Percentiles rank a stretch among this genome's conserved stretches.
These are phyloP conservation scores for Notamacropus eugenii DNA, from an alignment of 2,797 vertebrate genomes.

Conservation along the genomic window DNA sequence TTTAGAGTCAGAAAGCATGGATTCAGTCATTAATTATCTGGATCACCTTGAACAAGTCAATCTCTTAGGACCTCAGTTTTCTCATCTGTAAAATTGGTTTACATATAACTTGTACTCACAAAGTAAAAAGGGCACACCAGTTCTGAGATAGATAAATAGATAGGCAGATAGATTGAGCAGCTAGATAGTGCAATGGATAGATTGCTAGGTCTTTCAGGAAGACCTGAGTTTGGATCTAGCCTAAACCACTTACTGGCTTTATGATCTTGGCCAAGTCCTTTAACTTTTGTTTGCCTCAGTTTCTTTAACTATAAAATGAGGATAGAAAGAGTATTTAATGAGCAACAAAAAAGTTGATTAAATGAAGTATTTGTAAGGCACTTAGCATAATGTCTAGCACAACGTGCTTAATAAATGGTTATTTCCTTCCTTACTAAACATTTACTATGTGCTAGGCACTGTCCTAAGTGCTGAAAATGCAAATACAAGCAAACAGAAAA, in stretches of 20 bases:
- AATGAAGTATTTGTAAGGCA: background rate
- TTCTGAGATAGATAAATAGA: background rate
- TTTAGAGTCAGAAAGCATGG: background rate
- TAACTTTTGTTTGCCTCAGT: background rate
- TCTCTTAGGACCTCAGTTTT: background rate
- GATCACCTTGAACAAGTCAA: background rate
- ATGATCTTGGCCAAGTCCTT: background rate
- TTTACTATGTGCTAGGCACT: no score
- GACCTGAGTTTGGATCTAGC: background rate
- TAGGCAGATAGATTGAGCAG: background rate
- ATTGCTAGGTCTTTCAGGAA: background rate
- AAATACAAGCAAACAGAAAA: background rate
- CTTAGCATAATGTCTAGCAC: background rate
- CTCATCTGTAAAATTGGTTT: background rate
- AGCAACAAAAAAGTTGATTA: background rate
- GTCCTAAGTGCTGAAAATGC: background rate
- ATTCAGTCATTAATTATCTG: background rate
- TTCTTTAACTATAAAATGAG: background rate
- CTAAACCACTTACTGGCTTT: background rate
- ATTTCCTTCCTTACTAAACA: no score
- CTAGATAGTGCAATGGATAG: background rate
- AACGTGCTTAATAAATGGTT: no score
- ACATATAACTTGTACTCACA: background rate
- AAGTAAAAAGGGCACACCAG: background rate
- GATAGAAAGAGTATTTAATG: background rate